Percentiles rank a stretch among this genome's conserved stretches.
Conservation (phyloP, 2,797 vertebrate species). For the Neosilurus mollespiculum region DNA sequence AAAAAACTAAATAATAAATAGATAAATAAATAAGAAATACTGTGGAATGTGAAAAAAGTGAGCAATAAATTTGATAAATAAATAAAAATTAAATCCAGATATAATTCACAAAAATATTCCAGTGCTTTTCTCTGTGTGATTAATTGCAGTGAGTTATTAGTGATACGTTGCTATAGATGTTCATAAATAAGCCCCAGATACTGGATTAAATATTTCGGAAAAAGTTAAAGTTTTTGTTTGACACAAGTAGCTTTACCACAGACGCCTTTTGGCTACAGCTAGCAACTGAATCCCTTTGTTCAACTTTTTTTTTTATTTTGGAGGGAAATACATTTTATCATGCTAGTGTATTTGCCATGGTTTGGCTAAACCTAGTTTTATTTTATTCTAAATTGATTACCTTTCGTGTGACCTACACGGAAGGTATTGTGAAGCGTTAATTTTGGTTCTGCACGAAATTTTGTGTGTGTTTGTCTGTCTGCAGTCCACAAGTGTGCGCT, state of each 20-base stretch:
- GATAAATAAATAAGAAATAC: not conserved
- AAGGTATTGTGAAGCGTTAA: no score
- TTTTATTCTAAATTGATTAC: no score
- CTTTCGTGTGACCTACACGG: no score
- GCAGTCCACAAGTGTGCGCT: no score
- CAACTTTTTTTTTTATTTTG: not conserved
- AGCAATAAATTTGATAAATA: not conserved
- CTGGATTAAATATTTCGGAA: not conserved
- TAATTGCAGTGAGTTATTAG: not conserved
- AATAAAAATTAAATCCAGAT: not conserved
- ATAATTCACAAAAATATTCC: not conserved
- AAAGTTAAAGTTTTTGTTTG: not conserved
- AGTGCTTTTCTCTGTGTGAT: not conserved
- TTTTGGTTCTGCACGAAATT: no score
- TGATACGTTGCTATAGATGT: not conserved
- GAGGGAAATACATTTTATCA: not conserved
- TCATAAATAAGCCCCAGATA: not conserved
- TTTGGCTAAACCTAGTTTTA: no score
- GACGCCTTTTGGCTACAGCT: not conserved
- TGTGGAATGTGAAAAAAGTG: not conserved
- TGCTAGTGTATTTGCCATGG: not conserved
- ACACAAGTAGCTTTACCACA: not conserved
- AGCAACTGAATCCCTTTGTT: not conserved
- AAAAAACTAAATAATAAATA: slow-evolving; percentile 20
- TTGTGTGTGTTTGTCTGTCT: no score